Percentiles rank a stretch among this genome's conserved stretches.
Conservation (phyloP, 2,113 vertebrate species). For the Misgurnus anguillicaudatus region DNA sequence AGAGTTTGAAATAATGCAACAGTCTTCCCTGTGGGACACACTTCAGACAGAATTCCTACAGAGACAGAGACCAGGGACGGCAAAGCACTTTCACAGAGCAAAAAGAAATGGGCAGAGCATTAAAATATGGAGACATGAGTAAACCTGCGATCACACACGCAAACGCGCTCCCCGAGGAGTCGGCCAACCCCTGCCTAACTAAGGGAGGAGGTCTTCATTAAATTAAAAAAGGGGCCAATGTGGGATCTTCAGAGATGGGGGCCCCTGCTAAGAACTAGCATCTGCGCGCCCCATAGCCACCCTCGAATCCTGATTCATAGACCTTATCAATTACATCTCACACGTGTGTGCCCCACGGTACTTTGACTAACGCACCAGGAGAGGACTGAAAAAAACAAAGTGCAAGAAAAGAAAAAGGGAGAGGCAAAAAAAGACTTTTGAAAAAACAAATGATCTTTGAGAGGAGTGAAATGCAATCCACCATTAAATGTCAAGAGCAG, state of each 20-base stretch:
- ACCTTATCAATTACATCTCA: constrained; percentile 61
- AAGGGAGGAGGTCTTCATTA: constrained; percentile 63
- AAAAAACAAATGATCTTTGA: constrained; percentile 23
- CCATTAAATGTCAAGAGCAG: constrained; percentile 32
- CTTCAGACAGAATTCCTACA: constrained; percentile 57
- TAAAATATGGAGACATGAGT: constrained; percentile 56
- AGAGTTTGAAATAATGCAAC: constrained; percentile 61
- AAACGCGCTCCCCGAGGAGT: constrained; percentile 59
- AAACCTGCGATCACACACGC: constrained; percentile 57
- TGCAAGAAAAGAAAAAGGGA: not conserved
- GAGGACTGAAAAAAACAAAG: constrained; percentile 4
- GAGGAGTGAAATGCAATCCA: constrained; percentile 49
- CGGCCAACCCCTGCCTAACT: constrained; percentile 58
- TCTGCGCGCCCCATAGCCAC: constrained; percentile 57
- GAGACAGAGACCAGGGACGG: constrained; percentile 58
- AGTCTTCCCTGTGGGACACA: constrained; percentile 48
- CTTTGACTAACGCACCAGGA: constrained; percentile 23
- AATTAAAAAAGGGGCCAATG: constrained; percentile 62
- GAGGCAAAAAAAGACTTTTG: not conserved
- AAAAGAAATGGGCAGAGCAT: constrained; percentile 54
- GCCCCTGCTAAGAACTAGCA: constrained; percentile 48
- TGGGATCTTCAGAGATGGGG: constrained; percentile 48
- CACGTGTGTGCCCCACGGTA: constrained; percentile 18
- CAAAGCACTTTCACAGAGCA: constrained; percentile 65
- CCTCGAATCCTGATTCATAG: constrained; percentile 56